Conservation (phyloP, 2,888 invertebrate genomes). For the Amiota communis region DNA sequence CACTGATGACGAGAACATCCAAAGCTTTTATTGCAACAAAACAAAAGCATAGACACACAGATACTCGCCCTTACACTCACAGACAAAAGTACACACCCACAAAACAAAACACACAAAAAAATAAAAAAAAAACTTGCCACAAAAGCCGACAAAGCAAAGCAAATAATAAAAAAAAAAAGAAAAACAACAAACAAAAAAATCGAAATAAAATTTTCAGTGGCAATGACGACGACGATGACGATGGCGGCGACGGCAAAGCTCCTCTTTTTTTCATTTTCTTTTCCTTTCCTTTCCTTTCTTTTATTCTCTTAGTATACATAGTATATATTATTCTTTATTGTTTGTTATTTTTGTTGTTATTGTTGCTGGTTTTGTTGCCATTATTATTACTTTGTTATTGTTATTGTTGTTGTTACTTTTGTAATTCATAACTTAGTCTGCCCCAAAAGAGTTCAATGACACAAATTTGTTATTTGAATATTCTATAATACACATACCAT, state of each 20-base stretch:
- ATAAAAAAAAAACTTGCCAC: constrained; percentile 16
- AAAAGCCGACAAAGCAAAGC: constrained; percentile 14
- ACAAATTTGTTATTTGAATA: constrained; percentile 4
- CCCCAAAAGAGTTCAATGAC: constrained; percentile 27
- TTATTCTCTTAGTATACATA: too few relatives aligned
- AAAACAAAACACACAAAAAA: neutral
- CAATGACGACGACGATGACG: constrained; percentile 14
- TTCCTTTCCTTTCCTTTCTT: too few relatives aligned
- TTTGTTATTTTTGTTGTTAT: constrained; percentile 4
- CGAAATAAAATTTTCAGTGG: constrained; percentile 12
- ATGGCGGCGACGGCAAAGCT: neutral
- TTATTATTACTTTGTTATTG: constrained; percentile 14
- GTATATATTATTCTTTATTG: neutral
- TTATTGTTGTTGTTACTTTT: constrained; percentile 6
- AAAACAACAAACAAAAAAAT: neutral
- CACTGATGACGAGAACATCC: neutral
- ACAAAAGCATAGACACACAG: constrained; percentile 11
- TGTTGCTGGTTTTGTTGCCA: constrained; percentile 19
- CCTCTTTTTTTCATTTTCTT: neutral
- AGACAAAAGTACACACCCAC: constrained; percentile 11
- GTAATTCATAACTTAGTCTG: constrained; percentile 19
- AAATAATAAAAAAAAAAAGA: constrained; percentile 5
- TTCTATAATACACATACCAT: too few relatives aligned
- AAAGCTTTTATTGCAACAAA: constrained; percentile 17
- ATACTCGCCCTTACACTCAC: neutral